Evolutionary conservation across 2,113 vertebrate species (phyloP).

Genomic region (Menidia beryllina): DNA sequence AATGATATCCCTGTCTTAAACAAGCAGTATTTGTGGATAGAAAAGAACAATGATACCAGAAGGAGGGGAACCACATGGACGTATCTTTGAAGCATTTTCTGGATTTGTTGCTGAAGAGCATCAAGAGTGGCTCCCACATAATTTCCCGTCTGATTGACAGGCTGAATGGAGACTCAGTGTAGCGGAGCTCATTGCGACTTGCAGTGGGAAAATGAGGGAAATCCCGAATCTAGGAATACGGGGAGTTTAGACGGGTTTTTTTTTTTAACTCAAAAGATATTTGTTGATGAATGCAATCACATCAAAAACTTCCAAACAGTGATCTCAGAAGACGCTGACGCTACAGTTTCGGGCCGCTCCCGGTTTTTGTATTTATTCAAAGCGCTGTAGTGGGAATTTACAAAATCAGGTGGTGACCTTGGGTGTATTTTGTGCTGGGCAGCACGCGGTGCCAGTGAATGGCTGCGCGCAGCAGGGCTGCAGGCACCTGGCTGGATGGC

Average conservation of each 20-base stretch:
- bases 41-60: conserved; percentile 19
- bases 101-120: conserved; percentile 54
- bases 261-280: conserved; percentile 4
- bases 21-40: conserved; percentile 26
- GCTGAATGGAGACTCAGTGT: conserved; percentile 37
- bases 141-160: conserved; percentile 43
- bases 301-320: neutral
- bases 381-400: conserved; percentile 81
- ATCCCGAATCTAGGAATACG: conserved; percentile 6
- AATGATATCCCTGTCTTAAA: conserved; percentile 51
- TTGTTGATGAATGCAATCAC: neutral
- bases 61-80: conserved; percentile 24
- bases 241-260: neutral
- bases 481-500: conserved; percentile 97
- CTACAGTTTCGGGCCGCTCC: conserved; percentile 25
- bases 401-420: conserved; percentile 90
- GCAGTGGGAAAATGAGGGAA: conserved; percentile 25
- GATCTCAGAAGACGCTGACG: neutral
- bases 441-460: conserved; percentile 89
- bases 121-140: conserved; percentile 59
- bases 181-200: conserved; percentile 42
- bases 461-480: conserved; percentile 91
- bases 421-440: conserved; percentile 85
- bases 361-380: conserved; percentile 88
- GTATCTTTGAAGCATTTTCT: conserved; percentile 42